These are phyloP conservation scores for Oenanthe oenanthe DNA, from an alignment of 2,113 vertebrate species.

Conservation along the genomic window DNA sequence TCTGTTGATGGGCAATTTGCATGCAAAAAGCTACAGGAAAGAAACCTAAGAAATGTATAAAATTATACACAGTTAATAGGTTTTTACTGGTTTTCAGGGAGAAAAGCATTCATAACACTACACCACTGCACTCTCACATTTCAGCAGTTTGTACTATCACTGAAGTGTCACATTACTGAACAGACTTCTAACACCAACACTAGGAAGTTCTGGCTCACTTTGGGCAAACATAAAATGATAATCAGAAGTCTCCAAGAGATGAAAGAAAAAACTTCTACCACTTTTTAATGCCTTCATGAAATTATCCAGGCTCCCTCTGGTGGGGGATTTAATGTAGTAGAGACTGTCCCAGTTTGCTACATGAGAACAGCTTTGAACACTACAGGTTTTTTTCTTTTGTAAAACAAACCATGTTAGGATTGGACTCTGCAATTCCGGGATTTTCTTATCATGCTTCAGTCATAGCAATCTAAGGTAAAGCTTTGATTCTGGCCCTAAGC, in stretches of 20 bases:
- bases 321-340: background rate
- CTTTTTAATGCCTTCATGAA: background rate
- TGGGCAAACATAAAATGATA: background rate
- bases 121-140: background rate
- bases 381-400: background rate
- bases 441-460: background rate
- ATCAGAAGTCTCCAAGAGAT: background rate
- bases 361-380: background rate
- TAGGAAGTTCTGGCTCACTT: background rate
- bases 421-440: background rate
- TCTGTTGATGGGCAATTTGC: background rate
- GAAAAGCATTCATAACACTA: background rate
- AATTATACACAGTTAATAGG: background rate
- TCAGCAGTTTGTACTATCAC: background rate
- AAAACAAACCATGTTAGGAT: background rate
- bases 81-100: background rate
- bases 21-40: background rate
- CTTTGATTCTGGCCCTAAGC: background rate
- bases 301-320: slow-evolving; percentile 55
- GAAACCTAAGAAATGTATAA: background rate
- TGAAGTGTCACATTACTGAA: background rate
- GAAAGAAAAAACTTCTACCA: background rate
- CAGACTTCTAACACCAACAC: background rate
- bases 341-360: background rate
- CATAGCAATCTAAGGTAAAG: background rate